Conservation (phyloP, 2,797 vertebrate genomes). For the Scolopax rusticola region DNA sequence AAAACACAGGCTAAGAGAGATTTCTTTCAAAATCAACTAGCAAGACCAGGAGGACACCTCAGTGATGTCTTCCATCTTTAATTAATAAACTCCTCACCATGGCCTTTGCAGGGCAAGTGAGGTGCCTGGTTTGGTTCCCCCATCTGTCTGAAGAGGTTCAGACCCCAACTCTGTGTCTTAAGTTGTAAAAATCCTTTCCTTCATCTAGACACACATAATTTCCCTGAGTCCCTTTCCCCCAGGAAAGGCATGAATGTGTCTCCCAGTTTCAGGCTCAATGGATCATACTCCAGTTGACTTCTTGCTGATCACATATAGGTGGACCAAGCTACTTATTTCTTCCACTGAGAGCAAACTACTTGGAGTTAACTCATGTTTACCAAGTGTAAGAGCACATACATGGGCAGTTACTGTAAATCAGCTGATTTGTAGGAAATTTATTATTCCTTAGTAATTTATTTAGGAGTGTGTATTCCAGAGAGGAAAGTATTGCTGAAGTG, state of each 20-base stretch:
- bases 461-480: neutral
- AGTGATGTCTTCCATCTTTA: neutral
- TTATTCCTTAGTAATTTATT: conserved; percentile 18
- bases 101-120: neutral
- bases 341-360: neutral
- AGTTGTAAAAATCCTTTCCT: neutral
- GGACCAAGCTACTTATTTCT: neutral
- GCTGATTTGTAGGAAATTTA: neutral
- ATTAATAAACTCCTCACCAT: accelerated
- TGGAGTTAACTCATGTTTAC: neutral
- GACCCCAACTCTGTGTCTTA: neutral
- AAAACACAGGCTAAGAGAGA: neutral
- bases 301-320: neutral
- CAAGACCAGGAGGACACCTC: neutral
- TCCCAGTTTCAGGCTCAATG: neutral
- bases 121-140: neutral
- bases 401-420: neutral
- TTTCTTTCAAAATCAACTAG: neutral
- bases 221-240: neutral
- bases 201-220: neutral
- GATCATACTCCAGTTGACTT: neutral
- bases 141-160: neutral
- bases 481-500: neutral
- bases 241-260: neutral
- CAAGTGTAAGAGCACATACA: neutral